Evolutionary conservation across 2,888 invertebrate species (phyloP), one percentile per base, ranked within the genome.

Genomic region (Pandemis heparana): DNA sequence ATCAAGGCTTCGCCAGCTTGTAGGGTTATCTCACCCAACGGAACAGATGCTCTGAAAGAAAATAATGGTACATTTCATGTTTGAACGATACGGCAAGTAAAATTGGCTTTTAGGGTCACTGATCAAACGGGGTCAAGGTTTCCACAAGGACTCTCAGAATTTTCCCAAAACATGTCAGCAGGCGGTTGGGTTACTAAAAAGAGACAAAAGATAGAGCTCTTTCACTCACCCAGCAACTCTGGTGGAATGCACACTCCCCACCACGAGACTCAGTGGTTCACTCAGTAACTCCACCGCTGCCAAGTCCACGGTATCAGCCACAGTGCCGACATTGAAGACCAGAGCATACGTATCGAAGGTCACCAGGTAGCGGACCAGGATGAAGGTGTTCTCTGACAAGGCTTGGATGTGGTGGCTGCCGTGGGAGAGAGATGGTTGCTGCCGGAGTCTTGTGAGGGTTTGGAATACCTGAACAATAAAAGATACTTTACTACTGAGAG

Each of bases 251-350:
- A 91, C 82, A 77, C 92, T 92, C 0, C 90, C 83, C 41, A 80
- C 79, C 51, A 87, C 83, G 1, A 92, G 88, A 0, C 79, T 82
- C 59, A 91, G 67, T 0, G 86, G 56, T 23, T 56, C 56, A 23
- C 5, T 56, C 56, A 56, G 56, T 12, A 56, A 23, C 12, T 56
- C 38, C 0, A 88, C 74, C 14, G 70, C 76, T 5, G 79, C 75
- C 14, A 96, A 85, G 78, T 95, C 89, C 1, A 95, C 86, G 0
- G 79, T 77, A 77, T 94, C 90, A 39, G 83, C 75, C 5, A 72
- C 78, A 1, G 85, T 81, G 0, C 94, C 94, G 56, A 96, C 93
- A 84, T 96, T 96, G 75, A 95, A 88, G 8, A 96, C 80, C 18
- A 95, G 84, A 0, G 90, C 88, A 77, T 86, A 87, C 0, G 87